Evolutionary conservation across 2,888 invertebrate genomes (phyloP), one percentile per base, ranked within the genome.

Genomic region (Mythimna impura): DNA sequence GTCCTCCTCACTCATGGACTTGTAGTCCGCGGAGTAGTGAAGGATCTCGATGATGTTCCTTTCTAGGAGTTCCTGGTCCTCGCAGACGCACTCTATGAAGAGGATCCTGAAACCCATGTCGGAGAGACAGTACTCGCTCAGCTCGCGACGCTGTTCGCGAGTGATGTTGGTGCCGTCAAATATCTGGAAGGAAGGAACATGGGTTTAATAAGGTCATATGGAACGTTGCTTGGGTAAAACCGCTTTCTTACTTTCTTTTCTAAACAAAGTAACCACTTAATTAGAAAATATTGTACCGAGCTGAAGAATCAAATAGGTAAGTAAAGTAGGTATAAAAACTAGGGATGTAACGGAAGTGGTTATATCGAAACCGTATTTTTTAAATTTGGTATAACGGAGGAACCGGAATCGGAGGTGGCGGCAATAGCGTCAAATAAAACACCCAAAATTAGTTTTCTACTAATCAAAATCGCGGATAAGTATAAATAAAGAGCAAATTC

Each of bases 121-220:
- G 10, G 97, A 96, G 79, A 97, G 96, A 82, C 98, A 97, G 89
- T 98, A 97, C 76, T 98, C 97, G 90, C 97, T 97, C 69, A 99
- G 97, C 89, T 98, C 97, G 83, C 98, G 97, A 40, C 99, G 97
- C 81, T 99, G 98, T 71, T 97, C 97, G 62, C 97, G 96, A 0
- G 98, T 98, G 57, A 99, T 98, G 94, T 99, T 98, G 30, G 99
- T 99, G 50, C 99, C 99, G 93, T 99, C 99, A 88, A 99, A 97
- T 80, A 99, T 98, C 98, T 98, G 91, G 20, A 96, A 96, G 61
- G 71, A 76, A 80, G 74, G 8, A 65, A 63, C 58, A 66, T n/a
- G 1, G 0, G 8, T 14, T 55, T 43, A 7, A 58, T 43, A 7
- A 58, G 8, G 20, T 36, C 17, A 43, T 8, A n/a, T 47, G 20